Percentiles rank a stretch among this genome's conserved stretches.
Evolutionary conservation across 2,888 invertebrate species (phyloP).

Genomic region (Folsomia manolachei): DNA sequence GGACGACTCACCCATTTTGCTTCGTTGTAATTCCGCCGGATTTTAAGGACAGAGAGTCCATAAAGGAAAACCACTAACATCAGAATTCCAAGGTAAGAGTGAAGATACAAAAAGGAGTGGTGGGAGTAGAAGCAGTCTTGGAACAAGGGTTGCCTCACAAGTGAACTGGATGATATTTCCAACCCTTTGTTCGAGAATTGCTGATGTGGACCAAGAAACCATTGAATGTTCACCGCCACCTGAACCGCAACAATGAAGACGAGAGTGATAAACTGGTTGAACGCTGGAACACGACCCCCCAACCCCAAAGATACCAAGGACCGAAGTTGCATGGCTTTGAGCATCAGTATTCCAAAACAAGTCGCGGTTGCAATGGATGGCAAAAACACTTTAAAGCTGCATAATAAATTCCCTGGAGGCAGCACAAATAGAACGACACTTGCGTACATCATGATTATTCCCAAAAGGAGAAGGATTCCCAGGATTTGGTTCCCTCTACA

Average conservation of each 20-base stretch:
- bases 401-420: constrained; percentile 52
- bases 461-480: constrained; percentile 52
- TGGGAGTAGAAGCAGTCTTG: constrained; percentile 51
- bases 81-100: constrained; percentile 51
- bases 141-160: constrained; percentile 15
- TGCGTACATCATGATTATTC: constrained; percentile 52
- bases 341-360: constrained; percentile 54
- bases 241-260: constrained; percentile 53
- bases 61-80: constrained; percentile 52
- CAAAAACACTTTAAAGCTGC: constrained; percentile 52
- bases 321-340: constrained; percentile 54
- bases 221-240: constrained; percentile 52
- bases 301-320: constrained; percentile 54
- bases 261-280: constrained; percentile 53
- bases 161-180: not conserved
- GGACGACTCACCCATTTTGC: constrained; percentile 51
- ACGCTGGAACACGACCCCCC: constrained; percentile 53
- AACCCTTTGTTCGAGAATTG: constrained; percentile 24
- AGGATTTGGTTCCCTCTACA: constrained; percentile 51
- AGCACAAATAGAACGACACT: constrained; percentile 53
- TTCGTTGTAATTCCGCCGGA: constrained; percentile 53
- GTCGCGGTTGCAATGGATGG: constrained; percentile 53
- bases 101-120: constrained; percentile 51
- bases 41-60: constrained; percentile 52
- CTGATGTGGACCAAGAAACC: constrained; percentile 50